Conservation (phyloP, 2,888 invertebrate species). For the Drosophila glabriapex region DNA sequence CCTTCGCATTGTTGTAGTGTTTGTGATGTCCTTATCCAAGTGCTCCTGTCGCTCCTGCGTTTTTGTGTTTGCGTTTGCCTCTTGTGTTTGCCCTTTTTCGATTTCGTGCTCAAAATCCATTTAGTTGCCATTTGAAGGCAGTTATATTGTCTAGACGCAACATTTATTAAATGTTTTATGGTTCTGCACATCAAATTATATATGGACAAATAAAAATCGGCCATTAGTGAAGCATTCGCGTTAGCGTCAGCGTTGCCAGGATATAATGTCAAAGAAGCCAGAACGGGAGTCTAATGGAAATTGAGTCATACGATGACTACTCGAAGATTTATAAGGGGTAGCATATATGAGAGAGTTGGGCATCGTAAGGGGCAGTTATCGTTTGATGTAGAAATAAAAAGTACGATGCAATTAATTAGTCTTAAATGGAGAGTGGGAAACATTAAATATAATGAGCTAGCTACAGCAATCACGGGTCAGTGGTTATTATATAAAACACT, state of each 20-base stretch:
- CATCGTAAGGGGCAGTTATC: not conserved
- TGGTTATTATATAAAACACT: not conserved
- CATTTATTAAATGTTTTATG: constrained; percentile 81
- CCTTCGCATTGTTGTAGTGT: constrained; percentile 62
- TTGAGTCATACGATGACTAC: constrained; percentile 43
- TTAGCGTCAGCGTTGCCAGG: constrained; percentile 29
- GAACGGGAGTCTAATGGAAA: constrained; percentile 32
- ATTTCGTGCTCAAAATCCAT: constrained; percentile 79
- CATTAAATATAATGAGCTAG: not conserved
- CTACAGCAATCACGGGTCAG: not conserved
- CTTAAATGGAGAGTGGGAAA: too few species aligned
- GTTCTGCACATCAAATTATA: constrained; percentile 74
- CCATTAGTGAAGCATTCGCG: constrained; percentile 48
- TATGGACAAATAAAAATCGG: constrained; percentile 73
- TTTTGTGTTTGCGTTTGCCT: constrained; percentile 20
- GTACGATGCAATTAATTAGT: not conserved
- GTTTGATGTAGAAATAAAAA: not conserved
- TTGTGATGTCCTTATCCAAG: constrained; percentile 61
- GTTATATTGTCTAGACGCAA: constrained; percentile 81
- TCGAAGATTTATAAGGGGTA: constrained; percentile 29
- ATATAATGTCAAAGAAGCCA: constrained; percentile 28
- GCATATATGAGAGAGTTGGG: not conserved
- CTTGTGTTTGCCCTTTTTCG: constrained; percentile 47
- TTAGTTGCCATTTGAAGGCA: constrained; percentile 81
- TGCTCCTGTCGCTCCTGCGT: constrained; percentile 53